These are phyloP conservation scores for Sorex maritimensis DNA, from an alignment of 2,797 vertebrate genomes.

Conservation along the genomic window DNA sequence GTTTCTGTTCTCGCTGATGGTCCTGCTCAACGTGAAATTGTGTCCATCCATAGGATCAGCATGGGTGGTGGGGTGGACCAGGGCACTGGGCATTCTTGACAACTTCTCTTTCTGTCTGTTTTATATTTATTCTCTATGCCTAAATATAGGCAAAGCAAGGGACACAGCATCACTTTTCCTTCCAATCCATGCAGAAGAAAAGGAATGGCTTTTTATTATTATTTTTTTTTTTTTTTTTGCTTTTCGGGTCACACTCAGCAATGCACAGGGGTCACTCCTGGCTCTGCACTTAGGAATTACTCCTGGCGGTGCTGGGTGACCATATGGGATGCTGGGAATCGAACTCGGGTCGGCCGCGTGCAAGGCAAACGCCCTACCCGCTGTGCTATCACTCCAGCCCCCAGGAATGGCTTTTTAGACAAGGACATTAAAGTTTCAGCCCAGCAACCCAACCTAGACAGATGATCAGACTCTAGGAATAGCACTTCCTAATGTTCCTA, in stretches of 20 bases:
- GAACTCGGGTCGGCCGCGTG: too few species aligned
- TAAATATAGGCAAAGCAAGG: not conserved
- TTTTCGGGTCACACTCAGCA: too few species aligned
- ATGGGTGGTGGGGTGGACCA: fast-evolving
- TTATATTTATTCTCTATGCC: not conserved
- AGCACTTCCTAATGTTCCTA: not conserved
- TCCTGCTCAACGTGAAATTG: not conserved
- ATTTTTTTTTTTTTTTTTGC: too few species aligned
- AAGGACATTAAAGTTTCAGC: not conserved
- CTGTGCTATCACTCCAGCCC: too few species aligned
- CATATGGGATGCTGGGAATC: too few species aligned
- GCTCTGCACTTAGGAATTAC: too few species aligned
- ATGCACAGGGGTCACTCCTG: too few species aligned
- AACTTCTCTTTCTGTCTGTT: not conserved
- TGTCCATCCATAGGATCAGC: not conserved
- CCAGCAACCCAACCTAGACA: conserved; percentile 11
- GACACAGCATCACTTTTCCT: not conserved
- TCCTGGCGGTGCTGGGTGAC: too few species aligned
- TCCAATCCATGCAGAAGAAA: conserved; percentile 25
- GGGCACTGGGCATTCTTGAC: not conserved
- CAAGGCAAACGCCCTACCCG: too few species aligned
- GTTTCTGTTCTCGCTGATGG: too few species aligned
- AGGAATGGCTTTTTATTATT: not conserved
- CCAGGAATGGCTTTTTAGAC: not conserved
- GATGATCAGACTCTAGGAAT: not conserved